A percentile compares a stretch with the other conserved stretches of the same genome.
Evolutionary conservation across 2,113 vertebrate genomes (phyloP).

Genomic region (Rhabdornis inornatus): DNA sequence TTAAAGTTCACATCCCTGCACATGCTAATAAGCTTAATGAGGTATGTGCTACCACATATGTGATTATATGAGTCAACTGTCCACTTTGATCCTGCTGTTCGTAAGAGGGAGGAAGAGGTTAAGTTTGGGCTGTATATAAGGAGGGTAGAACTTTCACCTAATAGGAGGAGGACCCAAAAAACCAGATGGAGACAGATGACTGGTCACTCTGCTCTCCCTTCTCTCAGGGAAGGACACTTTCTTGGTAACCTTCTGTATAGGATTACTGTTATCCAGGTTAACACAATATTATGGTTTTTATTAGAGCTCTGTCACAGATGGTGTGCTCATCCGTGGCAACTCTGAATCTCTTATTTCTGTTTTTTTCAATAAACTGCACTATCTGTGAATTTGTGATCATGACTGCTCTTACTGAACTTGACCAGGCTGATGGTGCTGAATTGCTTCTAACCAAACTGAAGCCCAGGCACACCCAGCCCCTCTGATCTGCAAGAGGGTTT

Average conservation of each 20-base stretch:
- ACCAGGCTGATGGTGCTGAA: background rate
- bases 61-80: background rate
- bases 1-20: background rate
- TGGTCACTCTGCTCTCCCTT: background rate
- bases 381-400: background rate
- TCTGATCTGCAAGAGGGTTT: background rate
- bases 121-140: background rate
- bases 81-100: background rate
- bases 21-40: background rate
- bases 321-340: background rate
- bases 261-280: background rate
- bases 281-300: background rate
- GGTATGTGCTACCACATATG: background rate
- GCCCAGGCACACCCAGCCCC: background rate
- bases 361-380: background rate
- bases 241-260: background rate
- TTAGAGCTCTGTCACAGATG: background rate
- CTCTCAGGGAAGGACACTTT: background rate
- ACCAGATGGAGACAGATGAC: background rate
- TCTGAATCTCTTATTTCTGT: background rate
- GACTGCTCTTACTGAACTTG: accelerated
- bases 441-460: background rate
- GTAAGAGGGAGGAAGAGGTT: background rate
- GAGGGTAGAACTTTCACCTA: background rate
- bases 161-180: background rate